These are phyloP conservation scores for Mirza zaza DNA, from an alignment of 2,113 vertebrate species.

Conservation along the genomic window DNA sequence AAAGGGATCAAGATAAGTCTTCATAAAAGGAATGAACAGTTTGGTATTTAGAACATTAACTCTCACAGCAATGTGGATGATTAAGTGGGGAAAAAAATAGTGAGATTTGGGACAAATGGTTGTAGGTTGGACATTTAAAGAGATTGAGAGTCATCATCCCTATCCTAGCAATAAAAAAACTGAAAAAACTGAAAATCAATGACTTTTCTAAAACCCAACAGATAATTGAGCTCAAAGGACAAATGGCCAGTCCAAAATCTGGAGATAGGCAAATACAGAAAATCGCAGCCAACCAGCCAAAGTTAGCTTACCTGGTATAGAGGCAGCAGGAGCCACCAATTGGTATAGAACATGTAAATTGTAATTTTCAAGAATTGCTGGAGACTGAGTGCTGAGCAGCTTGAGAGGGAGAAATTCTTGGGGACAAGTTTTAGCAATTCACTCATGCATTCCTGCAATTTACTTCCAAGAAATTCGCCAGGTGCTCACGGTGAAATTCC, in stretches of 20 bases:
- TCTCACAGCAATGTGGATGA: background rate
- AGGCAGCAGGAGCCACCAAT: background rate
- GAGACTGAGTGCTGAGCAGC: background rate
- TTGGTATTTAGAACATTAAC: background rate
- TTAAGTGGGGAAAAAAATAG: background rate
- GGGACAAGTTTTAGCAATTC: background rate
- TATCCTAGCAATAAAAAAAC: background rate
- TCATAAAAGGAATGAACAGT: background rate
- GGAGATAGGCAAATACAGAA: background rate
- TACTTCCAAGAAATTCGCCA: background rate
- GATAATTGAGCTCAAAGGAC: background rate
- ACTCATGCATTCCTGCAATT: background rate
- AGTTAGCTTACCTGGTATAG: background rate
- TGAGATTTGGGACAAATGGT: background rate
- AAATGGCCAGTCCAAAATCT: background rate
- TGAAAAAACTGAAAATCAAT: background rate
- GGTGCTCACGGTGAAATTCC: background rate
- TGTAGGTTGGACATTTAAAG: background rate
- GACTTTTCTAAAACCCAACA: background rate
- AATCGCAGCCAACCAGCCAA: background rate
- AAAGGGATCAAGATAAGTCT: background rate
- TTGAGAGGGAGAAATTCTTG: background rate
- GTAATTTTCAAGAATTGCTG: background rate
- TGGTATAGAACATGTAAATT: accelerated
- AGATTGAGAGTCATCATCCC: too few species aligned